Evolutionary conservation across 2,797 vertebrate species (phyloP).

Genomic region (Spheniscus humboldti): DNA sequence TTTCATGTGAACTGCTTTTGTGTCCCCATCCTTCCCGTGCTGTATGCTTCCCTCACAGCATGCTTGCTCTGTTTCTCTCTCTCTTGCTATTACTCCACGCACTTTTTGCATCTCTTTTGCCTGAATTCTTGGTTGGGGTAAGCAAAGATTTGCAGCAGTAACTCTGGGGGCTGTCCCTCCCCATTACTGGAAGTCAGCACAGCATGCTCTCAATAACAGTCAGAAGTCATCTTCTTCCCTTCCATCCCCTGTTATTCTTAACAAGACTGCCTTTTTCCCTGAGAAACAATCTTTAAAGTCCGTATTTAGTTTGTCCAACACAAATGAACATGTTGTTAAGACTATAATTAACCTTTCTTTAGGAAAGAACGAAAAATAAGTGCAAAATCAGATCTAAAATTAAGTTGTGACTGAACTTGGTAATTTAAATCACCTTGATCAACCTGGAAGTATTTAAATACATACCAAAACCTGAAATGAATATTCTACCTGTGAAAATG

Average conservation of each 20-base stretch:
- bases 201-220: background rate
- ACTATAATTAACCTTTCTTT: background rate
- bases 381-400: background rate
- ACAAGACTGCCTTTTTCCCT: background rate
- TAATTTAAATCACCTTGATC: background rate
- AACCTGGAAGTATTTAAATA: background rate
- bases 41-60: fast-evolving
- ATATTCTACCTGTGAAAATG: background rate
- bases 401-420: background rate
- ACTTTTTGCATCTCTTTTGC: too few species aligned
- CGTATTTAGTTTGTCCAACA: background rate
- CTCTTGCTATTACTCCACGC: fast-evolving
- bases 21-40: background rate
- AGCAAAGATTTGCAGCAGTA: background rate
- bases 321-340: too few species aligned
- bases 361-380: background rate
- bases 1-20: fast-evolving
- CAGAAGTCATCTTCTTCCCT: background rate
- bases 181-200: background rate
- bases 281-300: background rate
- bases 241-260: background rate
- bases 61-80: too few species aligned
- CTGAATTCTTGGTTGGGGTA: background rate
- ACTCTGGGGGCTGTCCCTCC: background rate
- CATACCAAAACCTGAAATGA: background rate